Base-by-base conservation (phyloP, 2,113 vertebrate genomes). In the Peromyscus leucopus region DNA sequence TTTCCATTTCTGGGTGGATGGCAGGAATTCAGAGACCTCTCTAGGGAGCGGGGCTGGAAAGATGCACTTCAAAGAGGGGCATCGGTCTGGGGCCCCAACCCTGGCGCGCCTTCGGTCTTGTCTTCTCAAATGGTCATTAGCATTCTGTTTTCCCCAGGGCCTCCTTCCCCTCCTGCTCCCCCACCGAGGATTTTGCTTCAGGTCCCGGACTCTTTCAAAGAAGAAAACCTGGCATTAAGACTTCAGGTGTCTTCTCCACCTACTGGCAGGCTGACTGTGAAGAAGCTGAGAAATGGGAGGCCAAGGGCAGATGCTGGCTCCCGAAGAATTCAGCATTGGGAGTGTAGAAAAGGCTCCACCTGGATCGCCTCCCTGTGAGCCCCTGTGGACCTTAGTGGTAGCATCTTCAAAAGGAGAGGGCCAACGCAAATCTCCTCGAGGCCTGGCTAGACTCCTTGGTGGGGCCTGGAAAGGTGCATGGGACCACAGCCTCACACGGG, bases 71-170 rank as follows among this genome's bases (percentile, higher is more conserved):
- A 98, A 98, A 98, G 93, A 48, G 5, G 7, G 80, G 39, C 71
- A 21, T 78, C 15, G 5, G 59, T 87, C 71, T 55, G 15, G n/a
- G 92, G 88, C 55, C 71, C 72, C 7, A 33, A 42, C 75, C 72
- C 51, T 4, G 2, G 84, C 2, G 48, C 4, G 76, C 89, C 97
- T 98, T 98, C 97, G 97, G 95, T 95, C 86, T 93, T 1, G 0
- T 39, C 71, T 57, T 31, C 93, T 63, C 90, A 36, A 93, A 91
- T 13, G 4, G 11, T 48, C 33, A 97, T 98, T 98, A 98, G 96
- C 98, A 98, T 98, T 94, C 94, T 98, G 97, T 98, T 98, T 98
- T 97, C 91, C 96, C 97, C 95, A 87, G 76, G 83, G 72, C 55
- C 87, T 82, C 59, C 48, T 55, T 36, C 36, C 39, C 46, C 93